Conservation (phyloP, 2,888 invertebrate genomes). For the Cephus spinipes region DNA sequence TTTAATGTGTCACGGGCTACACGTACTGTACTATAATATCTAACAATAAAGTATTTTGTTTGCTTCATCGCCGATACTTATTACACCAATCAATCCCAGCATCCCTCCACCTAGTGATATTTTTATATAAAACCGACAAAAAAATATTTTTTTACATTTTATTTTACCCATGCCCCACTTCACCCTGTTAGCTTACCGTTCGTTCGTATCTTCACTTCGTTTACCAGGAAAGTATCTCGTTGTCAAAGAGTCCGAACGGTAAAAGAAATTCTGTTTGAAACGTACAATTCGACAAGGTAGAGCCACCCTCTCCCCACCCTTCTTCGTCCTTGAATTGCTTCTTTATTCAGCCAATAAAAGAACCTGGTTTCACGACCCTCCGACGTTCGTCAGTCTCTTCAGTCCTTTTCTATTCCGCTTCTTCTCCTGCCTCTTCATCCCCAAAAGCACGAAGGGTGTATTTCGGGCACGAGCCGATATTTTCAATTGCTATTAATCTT, state of each 20-base stretch:
- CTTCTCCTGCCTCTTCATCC: slow-evolving; percentile 4
- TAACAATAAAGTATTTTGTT: slow-evolving; percentile 67
- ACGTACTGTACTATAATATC: slow-evolving; percentile 66
- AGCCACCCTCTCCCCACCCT: not conserved
- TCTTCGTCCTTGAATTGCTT: not conserved
- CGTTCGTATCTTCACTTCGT: not conserved
- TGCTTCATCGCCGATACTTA: slow-evolving; percentile 51
- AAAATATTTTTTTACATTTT: not conserved
- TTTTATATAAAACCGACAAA: not conserved
- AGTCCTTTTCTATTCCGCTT: not conserved
- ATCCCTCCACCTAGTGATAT: not conserved
- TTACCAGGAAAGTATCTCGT: not conserved
- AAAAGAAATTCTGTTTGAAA: not conserved
- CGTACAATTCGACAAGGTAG: not conserved
- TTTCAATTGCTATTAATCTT: slow-evolving; percentile 18
- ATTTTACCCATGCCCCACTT: not conserved
- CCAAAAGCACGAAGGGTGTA: not conserved
- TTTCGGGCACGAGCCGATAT: slow-evolving; percentile 15
- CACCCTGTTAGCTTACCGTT: slow-evolving; percentile 3
- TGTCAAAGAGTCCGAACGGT: not conserved
- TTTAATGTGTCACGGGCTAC: slow-evolving; percentile 67
- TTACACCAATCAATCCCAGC: not conserved
- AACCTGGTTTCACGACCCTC: not conserved
- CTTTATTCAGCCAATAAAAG: not conserved
- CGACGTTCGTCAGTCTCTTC: not conserved